These are phyloP conservation scores for Poeciliopsis infans DNA, from an alignment of 2,797 vertebrate genomes.

Conservation along the genomic window DNA sequence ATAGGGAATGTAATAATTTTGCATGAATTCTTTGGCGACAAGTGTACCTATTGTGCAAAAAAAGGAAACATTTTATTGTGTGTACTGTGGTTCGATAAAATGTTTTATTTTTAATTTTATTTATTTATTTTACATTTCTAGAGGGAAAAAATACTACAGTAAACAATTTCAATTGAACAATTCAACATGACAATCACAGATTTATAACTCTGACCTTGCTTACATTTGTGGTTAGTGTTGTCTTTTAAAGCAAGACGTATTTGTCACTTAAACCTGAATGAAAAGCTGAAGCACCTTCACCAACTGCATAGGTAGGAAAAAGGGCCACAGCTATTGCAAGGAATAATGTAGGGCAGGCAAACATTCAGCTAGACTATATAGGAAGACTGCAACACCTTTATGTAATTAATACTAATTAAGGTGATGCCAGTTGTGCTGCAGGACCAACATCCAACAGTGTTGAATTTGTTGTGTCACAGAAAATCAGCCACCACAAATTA, in stretches of 20 bases:
- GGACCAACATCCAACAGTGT: neutral
- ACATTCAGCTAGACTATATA: neutral
- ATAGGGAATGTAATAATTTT: neutral
- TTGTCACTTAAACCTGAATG: neutral
- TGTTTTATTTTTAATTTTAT: too few relatives aligned
- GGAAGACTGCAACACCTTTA: neutral
- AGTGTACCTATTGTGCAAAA: neutral
- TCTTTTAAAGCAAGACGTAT: neutral
- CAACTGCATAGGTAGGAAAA: neutral
- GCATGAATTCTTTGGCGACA: neutral
- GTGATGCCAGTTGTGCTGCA: neutral
- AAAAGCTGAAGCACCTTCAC: neutral
- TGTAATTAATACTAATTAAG: neutral
- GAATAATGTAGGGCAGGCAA: neutral
- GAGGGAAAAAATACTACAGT: neutral
- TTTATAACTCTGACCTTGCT: neutral
- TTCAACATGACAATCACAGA: neutral
- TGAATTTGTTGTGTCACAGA: neutral
- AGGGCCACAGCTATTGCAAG: neutral
- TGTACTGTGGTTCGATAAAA: neutral
- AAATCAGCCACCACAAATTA: neutral
- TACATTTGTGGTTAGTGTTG: neutral
- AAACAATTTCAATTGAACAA: neutral
- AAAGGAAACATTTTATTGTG: neutral
- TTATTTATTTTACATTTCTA: neutral